Evolutionary conservation across 2,888 invertebrate species (phyloP), one percentile per base, ranked within the genome.

Genomic region (Melanargia galathea): DNA sequence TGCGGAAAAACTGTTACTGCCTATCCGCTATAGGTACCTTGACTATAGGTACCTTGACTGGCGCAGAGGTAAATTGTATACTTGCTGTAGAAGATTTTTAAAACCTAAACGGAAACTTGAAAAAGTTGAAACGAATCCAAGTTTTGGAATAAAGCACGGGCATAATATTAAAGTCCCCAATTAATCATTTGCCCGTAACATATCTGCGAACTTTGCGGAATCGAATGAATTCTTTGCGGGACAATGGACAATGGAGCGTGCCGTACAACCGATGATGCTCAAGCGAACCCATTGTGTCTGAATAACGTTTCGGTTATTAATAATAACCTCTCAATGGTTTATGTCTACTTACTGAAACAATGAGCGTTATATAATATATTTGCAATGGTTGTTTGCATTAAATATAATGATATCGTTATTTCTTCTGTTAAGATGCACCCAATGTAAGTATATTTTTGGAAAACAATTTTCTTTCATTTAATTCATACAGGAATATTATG

Each of bases 211-310:
- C 78, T 85, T 82, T 79, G 78, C 80, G 80, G 80, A 82, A 84
- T 79, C 80, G 81, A 82, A 84, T 80, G 83, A 83, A 80, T 84
- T 84, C 82, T 80, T 82, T 76, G 73, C 72, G 75, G 73, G 71
- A 86, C 84, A 87, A 87, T 86, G 84, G 77, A 87, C 86, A 88
- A 87, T 86, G 82, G 81, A 76, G 76, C 76, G 77, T 78, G 78
- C 75, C 68, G 46, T 69, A 65, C 63, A 63, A 64, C 67, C 69
- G 65, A 67, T 64, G 63, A 67, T 57, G 71, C 69, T 71, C 71
- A 73, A 74, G 72, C 71, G 70, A 71, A 51, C 62, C 72, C 70
- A 71, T 73, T 74, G 73, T 75, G 63, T 60, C 52, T 65, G 70
- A 69, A 71, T 68, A 66, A 66, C 66, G 66, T 61, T 67, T 61